Conservation (phyloP, 2,113 vertebrate species). For the Pardalotus punctatus region DNA sequence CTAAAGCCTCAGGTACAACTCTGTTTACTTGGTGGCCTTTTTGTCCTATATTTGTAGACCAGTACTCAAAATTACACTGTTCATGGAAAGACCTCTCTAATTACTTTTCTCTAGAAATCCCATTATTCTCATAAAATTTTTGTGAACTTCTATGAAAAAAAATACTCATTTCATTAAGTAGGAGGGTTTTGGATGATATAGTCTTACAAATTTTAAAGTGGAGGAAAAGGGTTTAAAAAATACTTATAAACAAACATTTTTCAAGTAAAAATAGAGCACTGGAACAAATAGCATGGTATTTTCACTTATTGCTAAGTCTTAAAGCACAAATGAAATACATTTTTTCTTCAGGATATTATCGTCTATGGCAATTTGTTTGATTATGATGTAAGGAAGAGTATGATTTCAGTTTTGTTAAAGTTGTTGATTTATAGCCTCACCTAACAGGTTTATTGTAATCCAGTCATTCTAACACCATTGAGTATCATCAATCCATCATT, state of each 20-base stretch:
- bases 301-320: background rate
- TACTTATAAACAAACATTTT: background rate
- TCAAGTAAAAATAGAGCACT: background rate
- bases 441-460: background rate
- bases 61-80: background rate
- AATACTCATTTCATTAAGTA: background rate
- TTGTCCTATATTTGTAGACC: background rate
- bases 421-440: background rate
- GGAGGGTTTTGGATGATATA: background rate
- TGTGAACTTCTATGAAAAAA: background rate
- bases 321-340: background rate
- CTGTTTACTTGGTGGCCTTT: background rate
- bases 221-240: background rate
- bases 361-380: fast-evolving
- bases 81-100: background rate
- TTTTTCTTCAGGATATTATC: background rate
- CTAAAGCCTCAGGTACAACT: background rate
- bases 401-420: background rate
- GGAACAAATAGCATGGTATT: background rate
- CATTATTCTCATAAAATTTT: background rate
- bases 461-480: background rate
- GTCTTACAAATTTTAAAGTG: background rate
- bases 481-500: background rate
- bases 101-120: background rate
- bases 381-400: background rate